A percentile compares a stretch with the other conserved stretches of the same genome.
Evolutionary conservation across 2,888 invertebrate species (phyloP).

Genomic region (Trichacis sp.): DNA sequence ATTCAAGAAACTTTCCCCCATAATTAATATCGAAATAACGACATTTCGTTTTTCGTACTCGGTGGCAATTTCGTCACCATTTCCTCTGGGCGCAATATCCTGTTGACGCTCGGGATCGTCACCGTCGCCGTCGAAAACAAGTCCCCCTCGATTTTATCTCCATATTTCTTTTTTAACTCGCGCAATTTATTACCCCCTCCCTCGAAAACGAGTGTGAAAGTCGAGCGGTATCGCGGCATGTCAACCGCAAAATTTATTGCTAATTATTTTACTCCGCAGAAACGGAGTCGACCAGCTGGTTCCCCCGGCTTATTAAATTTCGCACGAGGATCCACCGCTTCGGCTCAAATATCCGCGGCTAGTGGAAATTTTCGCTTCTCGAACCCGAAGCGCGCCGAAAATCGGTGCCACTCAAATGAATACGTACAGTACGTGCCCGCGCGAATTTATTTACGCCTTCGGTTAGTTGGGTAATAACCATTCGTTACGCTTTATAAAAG

Average conservation of each 20-base stretch:
- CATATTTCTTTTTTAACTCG: conserved; percentile 11
- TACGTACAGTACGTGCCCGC: conserved; percentile 21
- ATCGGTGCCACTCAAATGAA: conserved; percentile 25
- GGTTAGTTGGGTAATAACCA: conserved; percentile 59
- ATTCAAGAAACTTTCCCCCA: no score
- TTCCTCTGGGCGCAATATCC: conserved; percentile 6
- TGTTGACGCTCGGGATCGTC: neutral
- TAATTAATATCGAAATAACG: no score
- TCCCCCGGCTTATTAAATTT: conserved; percentile 30
- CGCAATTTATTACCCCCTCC: conserved; percentile 17
- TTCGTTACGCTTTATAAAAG: conserved; percentile 64
- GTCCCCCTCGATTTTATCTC: conserved; percentile 9
- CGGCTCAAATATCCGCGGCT: conserved; percentile 11
- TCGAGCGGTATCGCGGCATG: conserved; percentile 28
- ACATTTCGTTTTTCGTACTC: no score
- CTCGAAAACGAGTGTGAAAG: conserved; percentile 18
- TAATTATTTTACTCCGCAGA: conserved; percentile 35
- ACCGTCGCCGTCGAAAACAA: neutral
- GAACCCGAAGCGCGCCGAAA: no score
- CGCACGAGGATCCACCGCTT: conserved; percentile 19
- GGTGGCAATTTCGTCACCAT: no score
- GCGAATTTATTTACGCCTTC: conserved; percentile 42
- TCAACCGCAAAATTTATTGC: conserved; percentile 38
- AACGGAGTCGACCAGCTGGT: conserved; percentile 24
- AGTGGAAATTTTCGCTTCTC: neutral